These are phyloP conservation scores for Rapana venosa DNA, from an alignment of 2,888 invertebrate genomes.

Conservation along the genomic window DNA sequence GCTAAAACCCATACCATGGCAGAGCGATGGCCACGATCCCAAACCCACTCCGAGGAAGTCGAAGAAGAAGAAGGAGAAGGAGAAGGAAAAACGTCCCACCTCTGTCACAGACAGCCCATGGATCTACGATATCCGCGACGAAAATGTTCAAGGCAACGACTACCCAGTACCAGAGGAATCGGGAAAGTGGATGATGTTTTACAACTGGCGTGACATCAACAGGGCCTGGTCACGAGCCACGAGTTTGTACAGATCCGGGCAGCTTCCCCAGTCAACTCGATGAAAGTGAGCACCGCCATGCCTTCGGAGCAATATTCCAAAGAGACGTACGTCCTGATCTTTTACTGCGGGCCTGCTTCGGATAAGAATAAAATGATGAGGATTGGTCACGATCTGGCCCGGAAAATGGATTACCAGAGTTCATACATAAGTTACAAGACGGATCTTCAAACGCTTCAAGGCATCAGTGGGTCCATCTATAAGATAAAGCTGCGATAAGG, in stretches of 20 bases:
- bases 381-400: slow-evolving; percentile 6
- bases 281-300: slow-evolving; percentile 29
- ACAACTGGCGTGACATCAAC: not conserved
- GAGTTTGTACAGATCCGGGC: slow-evolving; percentile 2
- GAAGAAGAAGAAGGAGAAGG: no score
- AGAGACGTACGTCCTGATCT: slow-evolving; percentile 9
- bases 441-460: not conserved
- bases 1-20: no score
- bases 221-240: slow-evolving; percentile 11
- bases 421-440: not conserved
- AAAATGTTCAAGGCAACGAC: not conserved
- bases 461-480: not conserved
- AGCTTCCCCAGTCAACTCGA: not conserved
- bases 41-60: no score
- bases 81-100: not conserved
- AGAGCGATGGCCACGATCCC: no score
- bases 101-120: not conserved
- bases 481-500: not conserved
- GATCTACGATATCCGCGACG: not conserved
- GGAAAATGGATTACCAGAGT: not conserved
- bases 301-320: not conserved
- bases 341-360: slow-evolving; percentile 33
- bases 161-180: not conserved
- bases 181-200: slow-evolving; percentile 29
- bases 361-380: not conserved